Conservation (phyloP, 1,140 invertebrate species). For the Glossosoma conforme region DNA sequence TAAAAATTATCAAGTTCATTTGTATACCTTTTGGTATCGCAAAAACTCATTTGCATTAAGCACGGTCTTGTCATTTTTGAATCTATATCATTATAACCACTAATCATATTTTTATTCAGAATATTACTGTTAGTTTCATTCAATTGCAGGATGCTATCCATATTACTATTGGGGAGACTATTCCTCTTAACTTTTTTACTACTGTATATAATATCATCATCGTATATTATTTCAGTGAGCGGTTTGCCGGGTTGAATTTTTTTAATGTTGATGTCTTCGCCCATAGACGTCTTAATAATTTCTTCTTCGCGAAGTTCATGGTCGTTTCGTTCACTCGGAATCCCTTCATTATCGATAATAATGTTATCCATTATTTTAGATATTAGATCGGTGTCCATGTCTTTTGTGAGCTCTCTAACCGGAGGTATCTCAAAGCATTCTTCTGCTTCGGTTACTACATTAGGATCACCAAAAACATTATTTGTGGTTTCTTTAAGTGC, state of each 20-base stretch:
- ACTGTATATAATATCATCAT: slow-evolving; percentile 23
- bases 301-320: neutral
- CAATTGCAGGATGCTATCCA: neutral
- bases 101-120: neutral
- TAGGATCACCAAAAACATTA: slow-evolving; percentile 4
- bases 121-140: neutral
- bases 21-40: slow-evolving; percentile 29
- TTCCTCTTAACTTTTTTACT: slow-evolving; percentile 20
- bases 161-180: slow-evolving; percentile 7
- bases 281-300: neutral
- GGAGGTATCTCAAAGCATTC: slow-evolving; percentile 43
- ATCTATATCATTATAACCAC: neutral
- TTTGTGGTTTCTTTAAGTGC: slow-evolving; percentile 8
- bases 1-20: neutral
- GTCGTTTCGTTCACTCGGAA: slow-evolving; percentile 5
- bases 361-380: slow-evolving; percentile 13
- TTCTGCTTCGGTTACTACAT: slow-evolving; percentile 37
- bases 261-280: slow-evolving; percentile 6
- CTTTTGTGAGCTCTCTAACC: slow-evolving; percentile 39
- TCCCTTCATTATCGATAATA: slow-evolving; percentile 14
- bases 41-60: slow-evolving; percentile 38
- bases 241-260: slow-evolving; percentile 8
- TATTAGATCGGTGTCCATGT: slow-evolving; percentile 34
- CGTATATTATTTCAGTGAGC: slow-evolving; percentile 9
- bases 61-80: slow-evolving; percentile 34